phyloP scores from a whole-genome alignment of 2,797 vertebrate genomes.

The Scolopax rusticola region DNA sequence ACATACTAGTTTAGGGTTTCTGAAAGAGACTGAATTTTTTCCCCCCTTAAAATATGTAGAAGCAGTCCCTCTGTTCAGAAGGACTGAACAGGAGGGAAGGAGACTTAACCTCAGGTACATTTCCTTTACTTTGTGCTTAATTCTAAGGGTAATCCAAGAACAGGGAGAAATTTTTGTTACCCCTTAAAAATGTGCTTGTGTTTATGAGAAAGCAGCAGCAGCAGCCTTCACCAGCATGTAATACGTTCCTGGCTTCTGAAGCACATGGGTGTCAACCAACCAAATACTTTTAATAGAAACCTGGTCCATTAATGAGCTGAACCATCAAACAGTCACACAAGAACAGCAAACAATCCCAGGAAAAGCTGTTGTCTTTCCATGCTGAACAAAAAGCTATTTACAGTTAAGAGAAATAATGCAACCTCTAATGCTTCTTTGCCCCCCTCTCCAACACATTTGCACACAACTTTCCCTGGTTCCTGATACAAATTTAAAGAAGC shows the following conservation, averaged over 20 bases:
- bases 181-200: not conserved
- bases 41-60: not conserved
- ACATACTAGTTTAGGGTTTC: not conserved
- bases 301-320: not conserved
- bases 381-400: slow-evolving; percentile 27
- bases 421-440: not conserved
- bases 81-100: not conserved
- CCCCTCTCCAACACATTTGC: not conserved
- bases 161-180: not conserved
- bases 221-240: not conserved
- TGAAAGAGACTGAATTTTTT: not conserved
- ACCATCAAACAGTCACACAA: not conserved
- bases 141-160: not conserved
- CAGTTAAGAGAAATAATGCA: not conserved
- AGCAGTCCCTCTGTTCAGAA: not conserved
- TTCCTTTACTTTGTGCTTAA: not conserved
- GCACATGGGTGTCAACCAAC: not conserved
- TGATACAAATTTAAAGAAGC: not conserved
- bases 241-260: not conserved
- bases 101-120: not conserved
- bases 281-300: not conserved
- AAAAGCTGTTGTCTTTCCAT: slow-evolving; percentile 23
- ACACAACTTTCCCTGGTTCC: not conserved
- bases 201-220: not conserved
- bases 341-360: not conserved